Conservation (phyloP, 2,888 invertebrate genomes). For the Vesta saturnalis region DNA sequence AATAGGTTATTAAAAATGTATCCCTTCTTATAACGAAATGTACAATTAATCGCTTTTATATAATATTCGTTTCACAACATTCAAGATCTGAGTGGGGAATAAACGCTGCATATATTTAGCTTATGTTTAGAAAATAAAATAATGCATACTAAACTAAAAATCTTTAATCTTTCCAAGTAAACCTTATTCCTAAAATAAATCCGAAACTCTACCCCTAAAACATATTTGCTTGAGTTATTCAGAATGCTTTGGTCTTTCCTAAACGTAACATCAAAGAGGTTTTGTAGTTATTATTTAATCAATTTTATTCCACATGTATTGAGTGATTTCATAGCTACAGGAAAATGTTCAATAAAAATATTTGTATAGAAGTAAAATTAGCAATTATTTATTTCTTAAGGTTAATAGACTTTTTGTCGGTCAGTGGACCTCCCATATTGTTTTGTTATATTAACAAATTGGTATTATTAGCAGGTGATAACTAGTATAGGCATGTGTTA, state of each 20-base stretch:
- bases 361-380: not conserved
- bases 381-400: not conserved
- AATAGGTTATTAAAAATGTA: no score
- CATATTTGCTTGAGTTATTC: constrained; percentile 4
- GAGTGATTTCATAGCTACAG: constrained; percentile 46
- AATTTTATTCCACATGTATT: constrained; percentile 47
- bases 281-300: constrained; percentile 46
- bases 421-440: not conserved
- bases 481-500: constrained; percentile 16
- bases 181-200: not conserved
- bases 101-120: no score
- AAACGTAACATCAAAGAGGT: constrained; percentile 41
- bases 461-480: constrained; percentile 22
- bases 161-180: no score
- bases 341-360: constrained; percentile 24
- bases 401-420: not conserved
- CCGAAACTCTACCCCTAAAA: not conserved
- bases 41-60: no score
- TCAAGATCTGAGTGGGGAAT: no score
- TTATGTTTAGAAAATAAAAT: no score
- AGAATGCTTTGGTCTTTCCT: constrained; percentile 1
- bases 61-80: no score
- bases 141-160: no score
- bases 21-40: no score
- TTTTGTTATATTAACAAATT: not conserved